Evolutionary conservation across 2,888 invertebrate genomes (phyloP), one percentile per base, ranked within the genome.

Genomic region (Diabrotica balteata): DNA sequence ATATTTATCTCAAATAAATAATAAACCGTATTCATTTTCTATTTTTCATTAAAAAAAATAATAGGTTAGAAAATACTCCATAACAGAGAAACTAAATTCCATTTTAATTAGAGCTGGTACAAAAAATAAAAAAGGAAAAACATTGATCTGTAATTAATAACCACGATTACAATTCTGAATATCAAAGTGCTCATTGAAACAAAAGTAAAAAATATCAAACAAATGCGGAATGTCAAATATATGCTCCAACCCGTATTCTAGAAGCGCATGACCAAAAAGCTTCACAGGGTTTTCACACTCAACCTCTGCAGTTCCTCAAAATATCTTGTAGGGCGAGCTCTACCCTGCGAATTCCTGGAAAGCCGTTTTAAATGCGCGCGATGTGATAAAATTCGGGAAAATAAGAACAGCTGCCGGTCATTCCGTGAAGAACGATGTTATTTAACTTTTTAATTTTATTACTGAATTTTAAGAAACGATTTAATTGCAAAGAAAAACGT

Each of bases 271-370:
- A 73, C 74, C 72, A 59, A 71, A 73, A 63, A 71, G 68, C 70
- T 74, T 72, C 71, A 73, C 77, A 68, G 76, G 76, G 76, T 74
- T 77, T 77, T 76, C 72, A 75, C 71, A 77, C 72, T 49, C 67
- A 75, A 76, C 75, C 75, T 77, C 78, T 77, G 78, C 78, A 79
- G 78, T 79, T 74, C 76, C 76, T 78, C 73, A 61, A 55, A 67
- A 62, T 60, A 61, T 64, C 69, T 69, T 66, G 52, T 7, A 22
- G 53, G 43, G 71, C 42, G 46, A 63, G 66, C 68, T 64, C 64
- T 63, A 55, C 50, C 44, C 54, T 55, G 47, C 11, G 46, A 58
- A 32, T 46, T 66, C 9, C 11, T 59, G 7, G 46, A 45, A 17
- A 54, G 44, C 55, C 58, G 49, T 58, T 46, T 32, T 17, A 51